Evolutionary conservation across 2,797 vertebrate species (phyloP), one percentile per base, ranked within the genome.

Genomic region (Phoxinus dragarum): DNA sequence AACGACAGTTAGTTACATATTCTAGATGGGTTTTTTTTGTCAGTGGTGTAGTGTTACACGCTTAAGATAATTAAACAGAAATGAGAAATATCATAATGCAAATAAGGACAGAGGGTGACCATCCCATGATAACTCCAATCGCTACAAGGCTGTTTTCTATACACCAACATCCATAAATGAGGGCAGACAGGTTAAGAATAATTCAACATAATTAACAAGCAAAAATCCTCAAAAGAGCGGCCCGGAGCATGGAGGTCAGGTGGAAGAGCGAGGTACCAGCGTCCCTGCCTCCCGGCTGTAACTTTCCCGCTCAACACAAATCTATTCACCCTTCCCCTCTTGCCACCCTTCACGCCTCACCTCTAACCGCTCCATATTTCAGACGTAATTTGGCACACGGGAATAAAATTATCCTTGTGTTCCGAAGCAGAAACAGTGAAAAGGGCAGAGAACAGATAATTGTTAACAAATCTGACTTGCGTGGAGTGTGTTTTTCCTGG

Each of bases 401-500:
- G 76, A 54, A 73, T 85, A 61, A 73, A 80, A 72, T 80, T 47
- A 80, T 85, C 42, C 67, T 72, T 61, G 68, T 80, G 68, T 67
- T 27, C 17, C 9, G 9, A 72, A 79, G 27, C 69, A 36, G 47
- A 67, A 73, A 36, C 40, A 66, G 56, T 38, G 19, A 79, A 71
- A 66, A 83, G 76, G 75, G 68, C 80, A 83, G 67, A 67, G 80
- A 88, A 56, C 38, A 68, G 77, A 82, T 88, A 90, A 89, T 86
- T 88, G 84, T 86, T 88, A 83, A 88, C 88, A 85, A 87, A 89
- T 89, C 84, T 86, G 88, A 87, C 84, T 86, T 75, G 82, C 69
- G 86, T 61, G 42, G 81, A 86, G 84, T 87, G 71, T 90, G 89
- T 90, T 88, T 89, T 88, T 86, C 84, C 76, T 86, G 84, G 88